Evolutionary conservation across 23 tunicate species (phyloP).

Genomic region (Ciona savignyi): DNA sequence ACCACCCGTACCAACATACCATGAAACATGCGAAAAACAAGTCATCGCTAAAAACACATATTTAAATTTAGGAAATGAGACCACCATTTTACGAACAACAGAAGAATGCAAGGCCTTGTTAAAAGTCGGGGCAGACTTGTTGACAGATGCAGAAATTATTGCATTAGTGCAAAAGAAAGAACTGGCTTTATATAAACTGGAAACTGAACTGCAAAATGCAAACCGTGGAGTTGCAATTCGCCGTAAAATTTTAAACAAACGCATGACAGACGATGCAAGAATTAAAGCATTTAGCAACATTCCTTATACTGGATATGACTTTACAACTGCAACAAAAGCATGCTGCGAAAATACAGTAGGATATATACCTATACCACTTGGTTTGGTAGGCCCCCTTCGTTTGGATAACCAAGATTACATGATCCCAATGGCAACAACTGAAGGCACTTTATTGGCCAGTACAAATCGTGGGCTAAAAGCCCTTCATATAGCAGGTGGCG

Average conservation of each 20-base stretch:
- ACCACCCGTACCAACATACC: not conserved
- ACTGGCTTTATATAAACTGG: constrained; percentile 52
- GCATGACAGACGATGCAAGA: constrained; percentile 4
- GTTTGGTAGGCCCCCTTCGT: constrained; percentile 72
- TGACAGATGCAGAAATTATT: constrained; percentile 77
- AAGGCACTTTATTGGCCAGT: constrained; percentile 82
- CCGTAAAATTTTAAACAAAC: constrained; percentile 29
- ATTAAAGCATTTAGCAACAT: constrained; percentile 44
- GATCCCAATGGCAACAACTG: constrained; percentile 95
- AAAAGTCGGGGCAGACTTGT: constrained; percentile 56
- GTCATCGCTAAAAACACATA: not conserved
- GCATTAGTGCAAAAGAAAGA: constrained; percentile 40
- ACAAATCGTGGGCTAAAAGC: constrained; percentile 81
- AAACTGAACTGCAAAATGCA: constrained; percentile 57
- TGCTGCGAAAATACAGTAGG: constrained; percentile 96
- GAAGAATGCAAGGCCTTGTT: constrained; percentile 40
- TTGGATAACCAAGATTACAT: constrained; percentile 40
- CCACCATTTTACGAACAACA: constrained; percentile 18
- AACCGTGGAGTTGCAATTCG: constrained; percentile 78
- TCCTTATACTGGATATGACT: constrained; percentile 77
- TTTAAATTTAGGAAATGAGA: not conserved
- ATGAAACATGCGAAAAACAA: not conserved
- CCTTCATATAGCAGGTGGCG: constrained; percentile 66
- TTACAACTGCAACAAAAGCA: constrained; percentile 81
- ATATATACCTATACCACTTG: constrained; percentile 67